These are phyloP conservation scores for Eupithecia dodoneata DNA, from an alignment of 2,888 invertebrate genomes.

Conservation along the genomic window DNA sequence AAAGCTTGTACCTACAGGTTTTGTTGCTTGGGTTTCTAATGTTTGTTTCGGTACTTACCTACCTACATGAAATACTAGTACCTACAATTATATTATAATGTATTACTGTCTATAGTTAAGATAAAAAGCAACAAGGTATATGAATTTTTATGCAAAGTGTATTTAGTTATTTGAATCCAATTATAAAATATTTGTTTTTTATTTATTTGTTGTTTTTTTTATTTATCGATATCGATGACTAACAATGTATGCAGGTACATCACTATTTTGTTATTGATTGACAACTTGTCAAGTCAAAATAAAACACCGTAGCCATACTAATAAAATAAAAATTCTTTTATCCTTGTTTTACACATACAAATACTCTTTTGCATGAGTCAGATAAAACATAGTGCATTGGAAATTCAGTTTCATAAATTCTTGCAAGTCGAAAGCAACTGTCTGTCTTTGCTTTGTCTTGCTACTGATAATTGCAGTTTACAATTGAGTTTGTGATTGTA, in stretches of 20 bases:
- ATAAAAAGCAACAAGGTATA: too few species aligned
- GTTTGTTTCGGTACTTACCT: not conserved
- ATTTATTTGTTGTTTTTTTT: not conserved
- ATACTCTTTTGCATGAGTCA: not conserved
- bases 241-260: not conserved
- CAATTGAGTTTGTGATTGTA: not conserved
- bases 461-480: not conserved
- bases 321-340: not conserved
- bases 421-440: constrained; percentile 6
- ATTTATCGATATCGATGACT: not conserved
- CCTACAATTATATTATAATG: too few species aligned
- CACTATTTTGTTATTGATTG: constrained; percentile 22
- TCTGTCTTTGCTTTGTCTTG: constrained; percentile 5
- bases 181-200: not conserved
- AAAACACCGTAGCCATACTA: not conserved
- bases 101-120: too few species aligned
- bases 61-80: not conserved
- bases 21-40: not conserved
- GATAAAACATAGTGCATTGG: not conserved
- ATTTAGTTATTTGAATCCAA: not conserved
- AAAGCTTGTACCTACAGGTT: not conserved
- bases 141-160: too few species aligned
- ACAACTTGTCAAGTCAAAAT: constrained; percentile 10
- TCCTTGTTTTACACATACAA: constrained; percentile 1
- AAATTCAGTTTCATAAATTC: not conserved